phyloP scores from a whole-genome alignment of 1,140 invertebrate species.

The Macrocentrus cingulum region DNA sequence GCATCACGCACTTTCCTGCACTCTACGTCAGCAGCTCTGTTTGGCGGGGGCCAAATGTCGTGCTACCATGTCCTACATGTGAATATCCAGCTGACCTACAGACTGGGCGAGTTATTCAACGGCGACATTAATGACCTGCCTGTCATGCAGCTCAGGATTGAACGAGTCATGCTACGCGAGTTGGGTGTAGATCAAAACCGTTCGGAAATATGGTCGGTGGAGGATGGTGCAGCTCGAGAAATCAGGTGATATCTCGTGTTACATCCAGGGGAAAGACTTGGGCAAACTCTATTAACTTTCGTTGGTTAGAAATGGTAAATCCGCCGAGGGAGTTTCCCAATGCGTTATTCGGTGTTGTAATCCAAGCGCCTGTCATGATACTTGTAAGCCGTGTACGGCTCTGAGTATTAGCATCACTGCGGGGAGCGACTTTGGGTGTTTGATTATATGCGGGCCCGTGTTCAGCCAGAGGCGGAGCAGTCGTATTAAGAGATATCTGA shows the following conservation, averaged over 20 bases:
- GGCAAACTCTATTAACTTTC: constrained; percentile 12
- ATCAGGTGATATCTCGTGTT: too few relatives aligned
- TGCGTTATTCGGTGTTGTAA: constrained; percentile 13
- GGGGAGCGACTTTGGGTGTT: constrained; percentile 25
- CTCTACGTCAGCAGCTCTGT: constrained; percentile 8
- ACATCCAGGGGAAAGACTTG: neutral
- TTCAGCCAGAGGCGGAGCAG: too few relatives aligned
- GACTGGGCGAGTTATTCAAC: neutral
- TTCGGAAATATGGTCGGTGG: too few relatives aligned
- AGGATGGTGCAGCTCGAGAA: too few relatives aligned
- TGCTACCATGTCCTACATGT: neutral
- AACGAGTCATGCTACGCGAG: too few relatives aligned
- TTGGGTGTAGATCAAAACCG: too few relatives aligned
- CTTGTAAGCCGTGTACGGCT: constrained; percentile 22
- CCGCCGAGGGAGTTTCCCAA: constrained; percentile 2
- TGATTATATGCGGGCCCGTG: too few relatives aligned
- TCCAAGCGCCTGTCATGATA: constrained; percentile 28
- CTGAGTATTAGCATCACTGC: constrained; percentile 29
- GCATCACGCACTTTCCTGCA: constrained; percentile 17
- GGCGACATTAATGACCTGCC: constrained; percentile 1
- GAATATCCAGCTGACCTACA: neutral
- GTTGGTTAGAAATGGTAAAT: constrained; percentile 10
- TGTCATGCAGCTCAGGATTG: neutral
- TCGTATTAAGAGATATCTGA: too few relatives aligned
- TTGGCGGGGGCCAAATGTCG: constrained; percentile 9